Conservation (phyloP, 2,113 vertebrate genomes). For the Physeter macrocephalus region DNA sequence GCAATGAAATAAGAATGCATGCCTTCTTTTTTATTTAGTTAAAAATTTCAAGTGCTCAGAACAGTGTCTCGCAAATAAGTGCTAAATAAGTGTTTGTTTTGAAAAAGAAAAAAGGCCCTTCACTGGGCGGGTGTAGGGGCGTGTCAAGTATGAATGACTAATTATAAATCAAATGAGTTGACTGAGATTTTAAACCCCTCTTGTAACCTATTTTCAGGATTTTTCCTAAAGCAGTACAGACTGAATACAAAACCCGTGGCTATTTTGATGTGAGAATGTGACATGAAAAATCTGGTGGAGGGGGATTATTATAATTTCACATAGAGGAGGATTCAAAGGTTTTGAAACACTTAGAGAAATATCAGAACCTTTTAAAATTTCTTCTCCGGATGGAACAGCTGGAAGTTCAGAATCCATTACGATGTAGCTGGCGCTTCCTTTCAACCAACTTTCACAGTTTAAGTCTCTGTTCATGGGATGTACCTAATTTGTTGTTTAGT, state of each 20-base stretch:
- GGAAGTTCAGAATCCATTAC: not conserved
- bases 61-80: not conserved
- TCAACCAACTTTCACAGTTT: not conserved
- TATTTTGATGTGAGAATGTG: not conserved
- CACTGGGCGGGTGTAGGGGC: not conserved
- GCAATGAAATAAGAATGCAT: not conserved
- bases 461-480: not conserved
- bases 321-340: not conserved
- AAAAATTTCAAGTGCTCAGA: not conserved
- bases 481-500: slow-evolving; percentile 12
- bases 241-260: not conserved
- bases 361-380: slow-evolving; percentile 41
- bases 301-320: slow-evolving; percentile 19
- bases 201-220: not conserved
- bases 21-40: not conserved
- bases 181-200: not conserved
- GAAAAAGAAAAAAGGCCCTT: not conserved
- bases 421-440: not conserved
- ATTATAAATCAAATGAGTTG: not conserved
- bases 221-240: not conserved
- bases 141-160: not conserved
- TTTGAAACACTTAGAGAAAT: slow-evolving; percentile 33
- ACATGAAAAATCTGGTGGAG: slow-evolving; percentile 6
- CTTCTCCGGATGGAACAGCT: slow-evolving; percentile 1
- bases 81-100: not conserved